These are phyloP conservation scores for Protosalanx chinensis DNA, from an alignment of 2,797 vertebrate genomes.

Conservation along the genomic window DNA sequence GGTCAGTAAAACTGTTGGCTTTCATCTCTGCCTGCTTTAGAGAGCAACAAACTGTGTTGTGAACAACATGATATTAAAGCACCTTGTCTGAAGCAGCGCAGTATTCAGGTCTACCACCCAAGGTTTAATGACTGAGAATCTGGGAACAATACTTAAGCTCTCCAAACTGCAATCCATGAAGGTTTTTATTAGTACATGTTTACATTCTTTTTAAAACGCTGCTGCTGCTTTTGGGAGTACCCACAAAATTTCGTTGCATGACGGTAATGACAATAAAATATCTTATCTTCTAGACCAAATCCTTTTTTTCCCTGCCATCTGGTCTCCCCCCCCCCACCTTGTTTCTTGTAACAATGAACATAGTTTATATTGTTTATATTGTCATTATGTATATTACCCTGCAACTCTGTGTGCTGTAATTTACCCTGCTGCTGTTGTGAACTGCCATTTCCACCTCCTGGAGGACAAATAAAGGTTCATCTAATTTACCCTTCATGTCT, in stretches of 20 bases:
- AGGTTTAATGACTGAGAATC: conserved; percentile 4
- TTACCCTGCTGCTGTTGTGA: no score
- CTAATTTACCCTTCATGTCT: not conserved
- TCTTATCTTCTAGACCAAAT: no score
- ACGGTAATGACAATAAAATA: no score
- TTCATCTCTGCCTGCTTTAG: not conserved
- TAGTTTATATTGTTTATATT: not conserved
- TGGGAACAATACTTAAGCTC: not conserved
- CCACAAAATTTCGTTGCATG: no score
- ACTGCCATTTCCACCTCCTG: no score
- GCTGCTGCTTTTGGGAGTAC: no score
- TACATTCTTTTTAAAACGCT: no score
- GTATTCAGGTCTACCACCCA: not conserved
- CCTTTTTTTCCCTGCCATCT: not conserved
- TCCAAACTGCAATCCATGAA: not conserved
- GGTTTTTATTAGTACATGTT: not conserved
- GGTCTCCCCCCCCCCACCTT: not conserved
- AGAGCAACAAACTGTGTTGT: not conserved
- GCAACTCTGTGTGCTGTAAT: no score
- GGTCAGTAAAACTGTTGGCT: not conserved
- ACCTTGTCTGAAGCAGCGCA: not conserved
- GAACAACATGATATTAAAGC: not conserved
- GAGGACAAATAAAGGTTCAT: no score
- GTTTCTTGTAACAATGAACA: not conserved
- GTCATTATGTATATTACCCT: no score